Evolutionary conservation across 2,888 invertebrate species (phyloP).

Genomic region (Chrysolina oricalcia): DNA sequence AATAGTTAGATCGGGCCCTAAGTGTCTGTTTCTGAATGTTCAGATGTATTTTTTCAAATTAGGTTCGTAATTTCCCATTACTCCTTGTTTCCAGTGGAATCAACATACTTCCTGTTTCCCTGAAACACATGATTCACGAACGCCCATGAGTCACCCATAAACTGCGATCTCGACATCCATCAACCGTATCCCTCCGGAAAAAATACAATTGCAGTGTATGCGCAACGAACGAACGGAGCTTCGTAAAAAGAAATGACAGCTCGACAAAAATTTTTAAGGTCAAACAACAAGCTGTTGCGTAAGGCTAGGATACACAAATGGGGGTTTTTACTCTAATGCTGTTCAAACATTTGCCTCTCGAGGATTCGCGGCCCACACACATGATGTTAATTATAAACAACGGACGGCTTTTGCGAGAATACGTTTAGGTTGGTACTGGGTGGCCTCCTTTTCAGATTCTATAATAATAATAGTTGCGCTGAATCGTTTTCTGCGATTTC

Average conservation of each 20-base stretch:
- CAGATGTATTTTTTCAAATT: too few species aligned
- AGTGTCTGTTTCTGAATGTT: too few species aligned
- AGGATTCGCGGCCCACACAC: background rate
- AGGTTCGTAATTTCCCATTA: too few species aligned
- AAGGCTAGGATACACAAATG: background rate
- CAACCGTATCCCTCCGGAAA: background rate
- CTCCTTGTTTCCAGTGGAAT: too few species aligned
- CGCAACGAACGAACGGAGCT: conserved; percentile 1
- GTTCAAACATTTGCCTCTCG: background rate
- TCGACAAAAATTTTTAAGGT: background rate
- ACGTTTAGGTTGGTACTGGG: background rate
- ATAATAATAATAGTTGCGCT: too few species aligned
- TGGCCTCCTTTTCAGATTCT: background rate
- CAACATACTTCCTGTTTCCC: background rate
- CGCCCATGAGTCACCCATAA: background rate
- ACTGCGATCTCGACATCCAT: background rate
- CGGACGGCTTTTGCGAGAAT: background rate
- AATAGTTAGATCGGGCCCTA: too few species aligned
- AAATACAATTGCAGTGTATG: background rate
- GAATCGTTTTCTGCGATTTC: too few species aligned
- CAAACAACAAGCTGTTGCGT: background rate
- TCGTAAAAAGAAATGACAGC: background rate
- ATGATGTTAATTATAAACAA: background rate
- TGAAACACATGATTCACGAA: background rate
- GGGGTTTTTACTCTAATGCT: background rate